These are phyloP conservation scores for Hemiscyllium ocellatum DNA, from an alignment of 2,113 vertebrate genomes.

Conservation along the genomic window DNA sequence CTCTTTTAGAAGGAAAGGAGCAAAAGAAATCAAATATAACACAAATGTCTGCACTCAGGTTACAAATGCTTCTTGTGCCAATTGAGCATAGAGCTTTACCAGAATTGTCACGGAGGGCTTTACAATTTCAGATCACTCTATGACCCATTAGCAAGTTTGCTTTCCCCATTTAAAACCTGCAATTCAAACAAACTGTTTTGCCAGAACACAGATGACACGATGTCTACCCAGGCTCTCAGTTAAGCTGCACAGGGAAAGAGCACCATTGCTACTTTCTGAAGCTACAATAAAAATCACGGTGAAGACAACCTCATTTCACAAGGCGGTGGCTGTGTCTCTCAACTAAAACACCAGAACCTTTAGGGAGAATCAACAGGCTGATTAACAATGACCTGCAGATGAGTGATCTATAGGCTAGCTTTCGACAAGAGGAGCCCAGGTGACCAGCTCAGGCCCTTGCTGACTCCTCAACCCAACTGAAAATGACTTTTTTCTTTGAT, in stretches of 20 bases:
- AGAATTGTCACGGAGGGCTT: not conserved
- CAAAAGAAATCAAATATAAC: not conserved
- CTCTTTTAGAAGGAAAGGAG: not conserved
- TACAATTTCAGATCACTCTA: not conserved
- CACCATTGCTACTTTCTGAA: conserved; percentile 19
- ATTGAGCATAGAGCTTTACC: not conserved
- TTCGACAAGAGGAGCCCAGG: not conserved
- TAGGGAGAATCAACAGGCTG: conserved; percentile 11
- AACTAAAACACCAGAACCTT: not conserved
- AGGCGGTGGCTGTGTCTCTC: not conserved
- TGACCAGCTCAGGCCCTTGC: not conserved
- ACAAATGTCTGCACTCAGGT: not conserved
- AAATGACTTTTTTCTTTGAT: not conserved
- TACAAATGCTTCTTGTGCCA: not conserved
- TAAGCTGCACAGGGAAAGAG: not conserved
- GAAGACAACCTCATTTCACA: not conserved
- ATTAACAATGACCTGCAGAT: not conserved
- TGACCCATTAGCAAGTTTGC: no score
- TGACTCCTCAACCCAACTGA: no score
- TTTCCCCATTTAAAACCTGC: not conserved
- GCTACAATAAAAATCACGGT: not conserved
- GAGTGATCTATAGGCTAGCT: not conserved
- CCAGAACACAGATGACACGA: not conserved
- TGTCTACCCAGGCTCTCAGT: not conserved
- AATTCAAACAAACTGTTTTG: not conserved